phyloP scores from a whole-genome alignment of 2,113 vertebrate species.

The Dinomys branickii region DNA sequence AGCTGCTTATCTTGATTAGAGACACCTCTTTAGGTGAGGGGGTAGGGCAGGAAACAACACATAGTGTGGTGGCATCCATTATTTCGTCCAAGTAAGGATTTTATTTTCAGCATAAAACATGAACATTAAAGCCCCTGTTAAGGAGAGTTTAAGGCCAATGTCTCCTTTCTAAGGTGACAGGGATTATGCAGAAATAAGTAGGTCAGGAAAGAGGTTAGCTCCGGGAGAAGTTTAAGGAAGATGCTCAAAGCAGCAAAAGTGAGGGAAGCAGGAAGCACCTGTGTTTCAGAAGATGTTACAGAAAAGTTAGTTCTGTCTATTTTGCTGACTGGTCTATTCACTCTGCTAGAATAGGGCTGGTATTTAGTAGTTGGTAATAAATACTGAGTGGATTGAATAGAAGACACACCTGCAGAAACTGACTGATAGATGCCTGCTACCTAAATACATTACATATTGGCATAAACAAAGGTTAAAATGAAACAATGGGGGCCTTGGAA shows the following conservation, averaged over 20 bases:
- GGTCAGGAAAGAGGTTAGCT: background rate
- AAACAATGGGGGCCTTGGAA: background rate
- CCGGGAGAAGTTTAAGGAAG: background rate
- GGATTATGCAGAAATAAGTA: background rate
- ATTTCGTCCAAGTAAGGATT: background rate
- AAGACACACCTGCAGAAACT: background rate
- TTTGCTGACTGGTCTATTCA: background rate
- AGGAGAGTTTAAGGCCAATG: background rate
- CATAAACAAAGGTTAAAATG: background rate
- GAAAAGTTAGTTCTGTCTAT: background rate
- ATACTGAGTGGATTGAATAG: background rate
- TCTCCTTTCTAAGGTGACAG: background rate
- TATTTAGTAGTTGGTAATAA: background rate
- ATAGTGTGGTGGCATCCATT: too few species aligned
- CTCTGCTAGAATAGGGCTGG: background rate
- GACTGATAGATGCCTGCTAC: background rate
- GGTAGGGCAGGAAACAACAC: background rate
- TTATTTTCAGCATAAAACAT: background rate
- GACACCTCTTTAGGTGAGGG: background rate
- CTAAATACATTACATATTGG: background rate
- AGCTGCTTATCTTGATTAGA: background rate
- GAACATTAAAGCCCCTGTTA: background rate
- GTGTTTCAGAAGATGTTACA: background rate
- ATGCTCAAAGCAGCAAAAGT: background rate
- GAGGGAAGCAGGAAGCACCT: background rate